Base-by-base conservation (phyloP, 2,113 vertebrate species). In the Oxyruncus cristatus region DNA sequence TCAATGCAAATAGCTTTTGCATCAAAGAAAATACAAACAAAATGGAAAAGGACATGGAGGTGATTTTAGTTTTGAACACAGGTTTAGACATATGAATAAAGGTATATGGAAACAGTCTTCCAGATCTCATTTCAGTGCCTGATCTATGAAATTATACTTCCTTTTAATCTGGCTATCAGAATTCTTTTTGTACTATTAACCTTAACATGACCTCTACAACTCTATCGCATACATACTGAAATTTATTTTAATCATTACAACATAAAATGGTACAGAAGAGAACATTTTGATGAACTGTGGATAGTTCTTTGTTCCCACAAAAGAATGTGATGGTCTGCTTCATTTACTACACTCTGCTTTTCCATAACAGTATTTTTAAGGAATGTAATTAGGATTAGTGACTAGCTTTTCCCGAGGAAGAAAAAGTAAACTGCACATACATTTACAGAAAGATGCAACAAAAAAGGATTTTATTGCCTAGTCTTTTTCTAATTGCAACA, bases 341-440 rank as follows among this genome's bases (percentile, higher is more conserved):
- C 84, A 92, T 89, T 94, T 93, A 91, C 93, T 94, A 86, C 76
- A 85, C 42, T 74, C 55, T 50, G 33, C n/a, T 95, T 95, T 94
- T 95, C 89, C 49, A 75, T 95, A 95, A 85, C 52, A 68, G 44
- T 78, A 75, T 86, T 92, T 87, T 85, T 46, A 87, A 74, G 44
- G 81, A 82, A 85, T 47, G 66, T 95, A 95, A 95, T 96, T 96
- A 96, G 94, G 89, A 93, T 96, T 88, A 94, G 87, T 85, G 67
- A 77, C 92, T 91, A 81, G 44, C 23, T 79, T 88, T 92, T 92
- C 84, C 61, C 1, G 0, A 79, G 47, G 32, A 89, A 44, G 14
- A 80, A 96, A 74, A 94, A 80, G 50, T 89, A 92, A 91, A 88
- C 77, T 73, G 73, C 65, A 80, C 44, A 93, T 93, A 85, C 65